A percentile compares a stretch with the other conserved stretches of the same genome.
phyloP scores from a whole-genome alignment of 2,113 vertebrate species.

The Tenrec ecaudatus region DNA sequence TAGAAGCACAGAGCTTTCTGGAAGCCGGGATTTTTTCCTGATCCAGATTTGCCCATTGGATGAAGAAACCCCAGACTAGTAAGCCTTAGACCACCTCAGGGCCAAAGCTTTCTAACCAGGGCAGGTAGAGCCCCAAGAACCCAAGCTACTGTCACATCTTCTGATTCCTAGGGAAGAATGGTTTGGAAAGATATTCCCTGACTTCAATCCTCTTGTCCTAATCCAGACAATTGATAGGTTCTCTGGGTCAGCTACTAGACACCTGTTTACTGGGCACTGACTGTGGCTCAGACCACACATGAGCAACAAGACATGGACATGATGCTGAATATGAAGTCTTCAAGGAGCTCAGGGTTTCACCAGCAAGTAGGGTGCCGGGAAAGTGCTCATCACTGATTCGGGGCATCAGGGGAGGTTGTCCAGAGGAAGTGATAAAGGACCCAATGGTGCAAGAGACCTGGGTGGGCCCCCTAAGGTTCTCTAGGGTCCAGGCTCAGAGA shows the following conservation, averaged over 20 bases:
- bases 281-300: fast-evolving
- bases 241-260: background rate
- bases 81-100: no score
- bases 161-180: background rate
- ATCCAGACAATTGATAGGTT: background rate
- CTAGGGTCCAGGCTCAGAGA: fast-evolving
- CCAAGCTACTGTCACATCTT: background rate
- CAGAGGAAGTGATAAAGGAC: background rate
- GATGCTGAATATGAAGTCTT: background rate
- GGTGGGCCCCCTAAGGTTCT: fast-evolving
- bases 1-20: conserved; percentile 13
- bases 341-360: background rate
- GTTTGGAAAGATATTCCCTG: background rate
- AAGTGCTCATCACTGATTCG: background rate
- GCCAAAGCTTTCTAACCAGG: background rate
- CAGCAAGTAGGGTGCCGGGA: background rate
- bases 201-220: background rate
- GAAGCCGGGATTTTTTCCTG: conserved; percentile 28
- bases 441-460: fast-evolving
- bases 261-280: background rate
- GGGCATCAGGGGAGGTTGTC: background rate
- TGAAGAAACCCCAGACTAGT: background rate
- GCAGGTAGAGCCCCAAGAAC: background rate
- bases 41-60: background rate
- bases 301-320: background rate